phyloP scores from a whole-genome alignment of 2,113 vertebrate genomes.

The Sebastes schlegelii region DNA sequence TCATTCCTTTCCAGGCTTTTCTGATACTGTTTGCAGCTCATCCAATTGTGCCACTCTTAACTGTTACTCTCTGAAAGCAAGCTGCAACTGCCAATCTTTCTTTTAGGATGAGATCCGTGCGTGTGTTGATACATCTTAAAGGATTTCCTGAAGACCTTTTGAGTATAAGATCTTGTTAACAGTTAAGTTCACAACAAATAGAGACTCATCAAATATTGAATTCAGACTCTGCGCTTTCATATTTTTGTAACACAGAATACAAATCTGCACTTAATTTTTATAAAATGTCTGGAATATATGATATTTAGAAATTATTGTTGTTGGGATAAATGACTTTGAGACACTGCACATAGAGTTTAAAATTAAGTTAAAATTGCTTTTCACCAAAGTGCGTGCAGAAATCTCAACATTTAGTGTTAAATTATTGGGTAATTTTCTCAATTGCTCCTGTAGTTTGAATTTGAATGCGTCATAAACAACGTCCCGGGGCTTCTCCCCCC shows the following conservation, averaged over 20 bases:
- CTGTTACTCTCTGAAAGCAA: slow-evolving; percentile 56
- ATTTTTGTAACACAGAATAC: background rate
- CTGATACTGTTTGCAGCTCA: slow-evolving; percentile 81
- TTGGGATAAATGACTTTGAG: background rate
- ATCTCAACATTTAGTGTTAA: background rate
- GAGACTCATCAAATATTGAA: slow-evolving; percentile 47
- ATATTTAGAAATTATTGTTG: background rate
- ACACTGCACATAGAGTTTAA: background rate
- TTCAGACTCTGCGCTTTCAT: background rate
- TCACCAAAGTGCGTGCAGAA: background rate
- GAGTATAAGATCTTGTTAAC: slow-evolving; percentile 63
- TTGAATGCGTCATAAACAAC: background rate
- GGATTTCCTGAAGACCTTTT: slow-evolving; percentile 50
- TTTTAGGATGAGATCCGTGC: slow-evolving; percentile 46
- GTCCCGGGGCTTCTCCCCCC: slow-evolving; percentile 19
- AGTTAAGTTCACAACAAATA: slow-evolving; percentile 58
- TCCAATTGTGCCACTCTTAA: slow-evolving; percentile 76
- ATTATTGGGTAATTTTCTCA: background rate
- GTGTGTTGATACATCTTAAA: slow-evolving; percentile 46
- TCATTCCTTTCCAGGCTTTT: slow-evolving; percentile 81
- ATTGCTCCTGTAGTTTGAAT: slow-evolving; percentile 34
- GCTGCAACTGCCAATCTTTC: slow-evolving; percentile 64
- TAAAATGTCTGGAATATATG: background rate
- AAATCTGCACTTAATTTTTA: background rate
- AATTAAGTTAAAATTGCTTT: background rate